phyloP scores from a whole-genome alignment of 2,888 invertebrate species.

The Oxyscelio sp. region DNA sequence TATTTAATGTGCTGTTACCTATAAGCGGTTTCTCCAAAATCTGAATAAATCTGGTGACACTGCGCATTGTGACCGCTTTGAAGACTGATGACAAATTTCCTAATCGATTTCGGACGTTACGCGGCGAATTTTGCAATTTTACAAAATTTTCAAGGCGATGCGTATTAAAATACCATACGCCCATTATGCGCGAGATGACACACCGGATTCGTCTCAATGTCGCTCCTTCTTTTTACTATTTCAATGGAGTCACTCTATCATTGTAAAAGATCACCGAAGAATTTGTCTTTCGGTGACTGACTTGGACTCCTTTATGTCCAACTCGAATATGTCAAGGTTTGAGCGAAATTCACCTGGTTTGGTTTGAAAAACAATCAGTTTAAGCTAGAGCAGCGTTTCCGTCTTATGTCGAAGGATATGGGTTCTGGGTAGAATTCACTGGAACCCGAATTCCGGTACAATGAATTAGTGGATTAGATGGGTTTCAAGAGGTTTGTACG shows the following conservation, averaged over 20 bases:
- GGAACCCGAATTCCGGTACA: not conserved
- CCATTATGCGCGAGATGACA: constrained; percentile 78
- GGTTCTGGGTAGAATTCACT: not conserved
- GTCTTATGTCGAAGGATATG: not conserved
- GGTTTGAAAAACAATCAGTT: constrained; percentile 22
- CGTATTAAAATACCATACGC: constrained; percentile 79
- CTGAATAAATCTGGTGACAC: constrained; percentile 56
- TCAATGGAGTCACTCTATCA: constrained; percentile 80
- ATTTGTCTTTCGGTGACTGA: constrained; percentile 51
- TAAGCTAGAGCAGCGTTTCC: constrained; percentile 1
- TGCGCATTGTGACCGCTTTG: constrained; percentile 42
- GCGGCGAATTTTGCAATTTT: constrained; percentile 76
- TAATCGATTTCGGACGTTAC: constrained; percentile 85
- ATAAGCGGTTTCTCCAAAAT: constrained; percentile 16
- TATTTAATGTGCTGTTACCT: constrained; percentile 16
- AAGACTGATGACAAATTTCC: constrained; percentile 78
- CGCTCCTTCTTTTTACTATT: constrained; percentile 70
- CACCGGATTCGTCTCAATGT: constrained; percentile 61
- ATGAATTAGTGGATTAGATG: not conserved
- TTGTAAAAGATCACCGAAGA: constrained; percentile 71
- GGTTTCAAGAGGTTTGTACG: not conserved
- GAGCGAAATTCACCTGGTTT: constrained; percentile 24
- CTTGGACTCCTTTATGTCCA: constrained; percentile 10
- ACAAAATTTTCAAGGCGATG: constrained; percentile 58
- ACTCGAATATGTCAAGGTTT: not conserved